Conservation (phyloP, 2,113 vertebrate species). For the Rattus rattus region DNA sequence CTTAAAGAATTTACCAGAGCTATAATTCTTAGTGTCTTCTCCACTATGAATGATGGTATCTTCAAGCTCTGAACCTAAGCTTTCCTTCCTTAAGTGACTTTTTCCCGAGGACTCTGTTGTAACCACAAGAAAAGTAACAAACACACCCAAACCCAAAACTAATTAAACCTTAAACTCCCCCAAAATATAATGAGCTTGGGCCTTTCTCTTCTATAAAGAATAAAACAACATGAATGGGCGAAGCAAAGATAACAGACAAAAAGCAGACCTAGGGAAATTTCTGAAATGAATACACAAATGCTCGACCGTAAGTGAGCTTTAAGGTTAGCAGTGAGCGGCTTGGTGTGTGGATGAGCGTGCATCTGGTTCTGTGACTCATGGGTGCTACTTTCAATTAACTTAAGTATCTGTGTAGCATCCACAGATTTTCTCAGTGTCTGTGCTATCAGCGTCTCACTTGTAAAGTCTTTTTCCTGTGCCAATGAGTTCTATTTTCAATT, state of each 20-base stretch:
- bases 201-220: constrained; percentile 12
- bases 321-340: background rate
- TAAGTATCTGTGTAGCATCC: background rate
- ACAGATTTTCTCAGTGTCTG: background rate
- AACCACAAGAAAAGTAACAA: background rate
- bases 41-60: background rate
- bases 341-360: background rate
- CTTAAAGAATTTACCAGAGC: background rate
- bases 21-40: constrained; percentile 24
- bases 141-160: background rate
- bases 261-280: background rate
- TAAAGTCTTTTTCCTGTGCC: background rate
- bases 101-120: background rate
- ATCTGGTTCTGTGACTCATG: background rate
- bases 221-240: background rate
- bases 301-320: background rate
- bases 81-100: background rate
- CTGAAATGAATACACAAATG: background rate
- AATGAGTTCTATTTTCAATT: background rate
- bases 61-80: background rate
- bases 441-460: background rate
- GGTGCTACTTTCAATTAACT: background rate
- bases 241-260: background rate
- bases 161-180: background rate
- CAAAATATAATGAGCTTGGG: background rate